phyloP scores from a whole-genome alignment of 1,140 invertebrate genomes.

The Ips typographus region DNA sequence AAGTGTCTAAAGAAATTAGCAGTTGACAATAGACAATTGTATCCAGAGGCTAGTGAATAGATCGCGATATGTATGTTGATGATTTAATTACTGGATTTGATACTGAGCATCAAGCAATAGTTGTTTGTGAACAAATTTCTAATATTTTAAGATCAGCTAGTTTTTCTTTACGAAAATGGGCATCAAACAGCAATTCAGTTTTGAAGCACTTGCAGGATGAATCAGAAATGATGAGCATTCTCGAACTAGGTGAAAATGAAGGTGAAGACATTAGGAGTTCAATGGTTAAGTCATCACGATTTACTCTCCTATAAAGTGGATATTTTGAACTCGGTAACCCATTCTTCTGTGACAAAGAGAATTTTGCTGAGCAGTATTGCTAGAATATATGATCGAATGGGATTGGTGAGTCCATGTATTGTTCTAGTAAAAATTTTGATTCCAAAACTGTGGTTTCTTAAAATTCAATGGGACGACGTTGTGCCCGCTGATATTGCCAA shows the following conservation, averaged over 20 bases:
- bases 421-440: no score
- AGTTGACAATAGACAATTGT: constrained; percentile 22
- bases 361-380: no score
- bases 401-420: no score
- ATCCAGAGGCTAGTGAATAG: constrained; percentile 7
- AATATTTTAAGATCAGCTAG: constrained; percentile 16
- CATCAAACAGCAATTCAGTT: constrained; percentile 14
- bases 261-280: no score
- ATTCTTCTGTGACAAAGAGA: no score
- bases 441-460: no score
- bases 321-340: no score
- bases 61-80: constrained; percentile 41
- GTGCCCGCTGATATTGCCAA: neutral
- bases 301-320: no score
- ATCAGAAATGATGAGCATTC: constrained; percentile 6
- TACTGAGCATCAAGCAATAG: constrained; percentile 6
- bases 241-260: no score
- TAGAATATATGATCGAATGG: no score
- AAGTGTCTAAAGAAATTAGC: neutral
- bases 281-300: no score
- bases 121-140: constrained; percentile 13
- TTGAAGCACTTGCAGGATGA: neutral
- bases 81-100: constrained; percentile 38
- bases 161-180: constrained; percentile 29
- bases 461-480: no score